Evolutionary conservation across 2,797 vertebrate species (phyloP), one percentile per base, ranked within the genome.

Genomic region (Cossypha caffra): DNA sequence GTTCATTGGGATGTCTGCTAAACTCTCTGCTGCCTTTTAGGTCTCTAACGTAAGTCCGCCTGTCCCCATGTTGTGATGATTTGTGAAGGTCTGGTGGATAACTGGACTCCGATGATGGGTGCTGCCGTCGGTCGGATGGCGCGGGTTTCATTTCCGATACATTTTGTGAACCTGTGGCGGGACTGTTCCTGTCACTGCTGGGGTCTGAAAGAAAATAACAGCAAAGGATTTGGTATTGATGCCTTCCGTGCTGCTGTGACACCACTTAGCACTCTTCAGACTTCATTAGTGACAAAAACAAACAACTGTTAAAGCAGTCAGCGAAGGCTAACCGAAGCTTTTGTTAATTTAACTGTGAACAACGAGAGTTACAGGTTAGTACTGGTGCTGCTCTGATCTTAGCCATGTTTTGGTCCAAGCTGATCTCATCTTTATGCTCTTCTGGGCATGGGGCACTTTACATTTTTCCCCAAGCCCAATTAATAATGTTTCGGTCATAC

Each of bases 121-220:
- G 97, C 97, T 95, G 98, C 98, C 98, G 98, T 98, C 98, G 98
- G 96, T 99, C 98, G 8, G 95, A 94, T 91, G 98, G 98, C 90
- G 86, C 66, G 43, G 96, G 58, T 97, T 98, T 99, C 98, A 99
- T 98, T 99, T 99, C 98, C 99, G 99, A 98, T 99, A 99, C 95
- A 98, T 98, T 99, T 99, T 99, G 99, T 98, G 99, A 97, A 98
- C 99, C 97, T 98, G 98, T 57, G 98, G 98, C 84, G 98, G 98
- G 96, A 98, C 98, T 98, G 98, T 97, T 96, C 98, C 98, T 96
- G 98, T 98, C 98, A 98, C 97, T 97, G 98, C 97, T 97, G 98
- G 97, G 97, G 98, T 98, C 99, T 99, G 99, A 93, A 98, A 99
- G 86, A 99, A 98, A 96, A 97, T n/a, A 95, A 98, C 82, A 98